Conservation (phyloP, 2,113 vertebrate species). For the Donacobius atricapilla region DNA sequence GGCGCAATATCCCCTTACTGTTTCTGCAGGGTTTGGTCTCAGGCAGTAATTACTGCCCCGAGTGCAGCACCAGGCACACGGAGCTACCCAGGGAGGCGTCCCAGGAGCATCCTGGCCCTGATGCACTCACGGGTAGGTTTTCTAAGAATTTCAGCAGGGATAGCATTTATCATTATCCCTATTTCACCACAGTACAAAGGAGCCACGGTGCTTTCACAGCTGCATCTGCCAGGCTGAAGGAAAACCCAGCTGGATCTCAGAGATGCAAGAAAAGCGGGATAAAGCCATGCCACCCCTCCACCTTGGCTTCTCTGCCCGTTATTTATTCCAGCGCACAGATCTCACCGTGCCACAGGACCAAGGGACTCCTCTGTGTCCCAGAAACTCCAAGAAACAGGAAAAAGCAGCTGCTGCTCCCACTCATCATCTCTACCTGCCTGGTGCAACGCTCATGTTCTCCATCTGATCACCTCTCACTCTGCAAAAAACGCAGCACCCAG, state of each 20-base stretch:
- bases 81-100: not conserved
- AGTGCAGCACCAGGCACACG: accelerated
- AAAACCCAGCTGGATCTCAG: not conserved
- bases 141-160: not conserved
- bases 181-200: not conserved
- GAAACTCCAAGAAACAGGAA: not conserved
- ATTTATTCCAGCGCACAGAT: not conserved
- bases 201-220: not conserved
- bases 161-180: not conserved
- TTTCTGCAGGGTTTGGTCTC: not conserved
- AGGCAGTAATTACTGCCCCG: not conserved
- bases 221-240: not conserved
- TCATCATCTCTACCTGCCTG: not conserved
- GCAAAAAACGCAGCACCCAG: not conserved
- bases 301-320: not conserved
- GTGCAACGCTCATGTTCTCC: not conserved
- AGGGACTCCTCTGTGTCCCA: not conserved
- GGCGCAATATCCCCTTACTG: not conserved
- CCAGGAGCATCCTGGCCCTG: not conserved
- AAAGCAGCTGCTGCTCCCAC: not conserved
- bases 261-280: not conserved
- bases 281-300: not conserved
- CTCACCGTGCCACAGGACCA: not conserved
- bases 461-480: not conserved
- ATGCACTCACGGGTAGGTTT: not conserved